Evolutionary conservation across 2,797 vertebrate genomes (phyloP).

Genomic region (Myotis pilosus): DNA sequence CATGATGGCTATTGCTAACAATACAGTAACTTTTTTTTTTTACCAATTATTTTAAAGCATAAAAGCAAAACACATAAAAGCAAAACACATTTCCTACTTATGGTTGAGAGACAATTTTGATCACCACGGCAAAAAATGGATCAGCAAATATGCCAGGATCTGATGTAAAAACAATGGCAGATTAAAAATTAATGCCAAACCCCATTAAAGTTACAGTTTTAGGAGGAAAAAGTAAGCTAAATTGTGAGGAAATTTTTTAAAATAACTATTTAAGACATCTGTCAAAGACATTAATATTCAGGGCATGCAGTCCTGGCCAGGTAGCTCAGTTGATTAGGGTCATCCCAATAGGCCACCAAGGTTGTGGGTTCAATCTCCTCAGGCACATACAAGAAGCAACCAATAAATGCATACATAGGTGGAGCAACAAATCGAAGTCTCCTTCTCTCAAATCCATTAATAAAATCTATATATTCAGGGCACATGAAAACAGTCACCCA

Average conservation of each 20-base stretch:
- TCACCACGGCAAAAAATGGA: background rate
- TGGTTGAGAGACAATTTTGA: background rate
- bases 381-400: background rate
- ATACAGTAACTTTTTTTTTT: background rate
- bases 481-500: background rate
- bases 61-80: conserved; percentile 1
- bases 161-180: conserved; percentile 3
- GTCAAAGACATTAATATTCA: background rate
- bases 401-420: background rate
- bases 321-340: background rate
- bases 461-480: background rate
- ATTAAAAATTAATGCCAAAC: conserved; percentile 23
- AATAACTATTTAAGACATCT: conserved; percentile 11
- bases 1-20: background rate
- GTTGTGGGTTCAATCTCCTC: background rate
- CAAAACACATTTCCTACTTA: background rate
- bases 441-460: background rate
- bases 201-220: background rate
- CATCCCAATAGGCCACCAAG: background rate
- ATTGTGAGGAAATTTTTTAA: background rate
- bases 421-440: background rate
- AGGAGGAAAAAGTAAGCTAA: conserved; percentile 10
- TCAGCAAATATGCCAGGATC: background rate
- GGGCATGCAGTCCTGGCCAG: background rate
- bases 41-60: conserved; percentile 5